Percentiles rank a stretch among this genome's conserved stretches.
Evolutionary conservation across 2,888 invertebrate species (phyloP).

Genomic region (Zelleria hepariella): DNA sequence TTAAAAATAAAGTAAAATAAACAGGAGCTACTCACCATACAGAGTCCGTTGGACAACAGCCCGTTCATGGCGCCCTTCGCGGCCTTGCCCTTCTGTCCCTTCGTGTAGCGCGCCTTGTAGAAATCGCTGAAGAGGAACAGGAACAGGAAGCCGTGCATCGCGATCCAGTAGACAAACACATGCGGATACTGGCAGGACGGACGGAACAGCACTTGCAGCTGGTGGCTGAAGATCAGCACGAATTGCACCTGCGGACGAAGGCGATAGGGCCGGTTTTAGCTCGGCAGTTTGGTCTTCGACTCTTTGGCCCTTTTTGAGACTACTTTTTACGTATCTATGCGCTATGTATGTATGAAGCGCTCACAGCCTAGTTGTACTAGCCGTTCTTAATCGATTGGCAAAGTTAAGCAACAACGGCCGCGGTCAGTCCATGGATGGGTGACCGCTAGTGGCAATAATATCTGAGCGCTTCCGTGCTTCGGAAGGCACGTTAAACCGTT

Average conservation of each 20-base stretch:
- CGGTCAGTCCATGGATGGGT: too few species aligned
- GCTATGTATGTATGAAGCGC: too few species aligned
- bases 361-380: too few species aligned
- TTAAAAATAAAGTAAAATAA: too few species aligned
- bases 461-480: too few species aligned
- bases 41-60: slow-evolving; percentile 37
- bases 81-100: too few species aligned
- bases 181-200: slow-evolving; percentile 95
- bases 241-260: slow-evolving; percentile 83
- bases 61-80: slow-evolving; percentile 27
- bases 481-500: too few species aligned
- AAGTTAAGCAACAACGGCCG: too few species aligned
- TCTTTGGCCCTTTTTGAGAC: too few species aligned
- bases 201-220: slow-evolving; percentile 90
- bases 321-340: too few species aligned
- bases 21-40: slow-evolving; percentile 8
- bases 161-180: slow-evolving; percentile 94
- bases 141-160: slow-evolving; percentile 94
- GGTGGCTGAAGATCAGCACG: slow-evolving; percentile 91
- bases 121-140: slow-evolving; percentile 95
- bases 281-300: neutral
- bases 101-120: slow-evolving; percentile 86
- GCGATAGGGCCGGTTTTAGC: neutral
- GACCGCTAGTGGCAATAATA: too few species aligned
- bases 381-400: too few species aligned